Evolutionary conservation across 2,797 vertebrate genomes (phyloP).

Genomic region (Phrynocephalus guinanensis): DNA sequence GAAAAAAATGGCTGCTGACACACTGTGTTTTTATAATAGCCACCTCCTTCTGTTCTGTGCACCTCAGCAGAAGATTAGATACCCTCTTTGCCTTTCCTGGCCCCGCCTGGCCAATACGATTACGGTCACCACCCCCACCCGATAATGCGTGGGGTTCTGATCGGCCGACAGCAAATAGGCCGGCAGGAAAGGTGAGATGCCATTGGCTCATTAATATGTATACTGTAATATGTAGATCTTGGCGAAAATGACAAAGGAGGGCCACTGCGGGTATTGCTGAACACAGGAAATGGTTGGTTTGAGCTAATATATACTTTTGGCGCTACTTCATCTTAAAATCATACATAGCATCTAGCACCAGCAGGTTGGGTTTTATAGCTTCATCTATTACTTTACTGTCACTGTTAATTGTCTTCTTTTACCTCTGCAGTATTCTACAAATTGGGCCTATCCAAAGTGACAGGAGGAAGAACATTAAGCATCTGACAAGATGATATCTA

Average conservation of each 20-base stretch:
- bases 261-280: conserved; percentile 82
- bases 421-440: conserved; percentile 99
- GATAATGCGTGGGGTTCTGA: conserved; percentile 73
- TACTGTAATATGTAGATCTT: conserved; percentile 84
- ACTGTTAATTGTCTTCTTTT: conserved; percentile 99
- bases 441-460: conserved; percentile 99
- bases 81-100: conserved; percentile 49
- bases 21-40: conserved; percentile 24
- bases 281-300: conserved; percentile 86
- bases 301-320: conserved; percentile 90
- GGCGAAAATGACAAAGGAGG: conserved; percentile 85
- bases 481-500: conserved; percentile 99
- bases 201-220: conserved; percentile 87
- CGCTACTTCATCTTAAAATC: conserved; percentile 98
- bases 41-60: conserved; percentile 10
- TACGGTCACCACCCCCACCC: conserved; percentile 64
- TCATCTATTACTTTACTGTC: conserved; percentile 99
- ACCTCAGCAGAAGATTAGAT: conserved; percentile 15
- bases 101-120: conserved; percentile 66
- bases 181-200: conserved; percentile 80
- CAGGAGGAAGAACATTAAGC: conserved; percentile 99
- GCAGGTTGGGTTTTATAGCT: conserved; percentile 99
- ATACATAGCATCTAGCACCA: conserved; percentile 98
- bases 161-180: conserved; percentile 79
- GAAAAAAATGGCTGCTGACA: not conserved